phyloP scores from a whole-genome alignment of 2,888 invertebrate species.

The Fragum fragum region DNA sequence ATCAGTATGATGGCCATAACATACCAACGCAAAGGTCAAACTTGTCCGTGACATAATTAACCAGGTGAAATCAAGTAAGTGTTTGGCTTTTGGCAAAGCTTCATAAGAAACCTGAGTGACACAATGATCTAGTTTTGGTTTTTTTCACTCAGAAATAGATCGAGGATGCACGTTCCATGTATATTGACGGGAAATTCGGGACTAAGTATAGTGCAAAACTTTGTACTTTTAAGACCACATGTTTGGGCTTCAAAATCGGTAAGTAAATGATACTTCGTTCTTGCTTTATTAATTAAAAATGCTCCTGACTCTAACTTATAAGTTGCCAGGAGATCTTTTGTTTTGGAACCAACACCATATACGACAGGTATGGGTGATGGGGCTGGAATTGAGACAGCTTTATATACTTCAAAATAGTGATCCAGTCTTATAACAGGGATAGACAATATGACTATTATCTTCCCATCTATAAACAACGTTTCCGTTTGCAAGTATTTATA shows the following conservation, averaged over 20 bases:
- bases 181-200: not conserved
- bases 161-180: slow-evolving; percentile 12
- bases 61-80: slow-evolving; percentile 5
- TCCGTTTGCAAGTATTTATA: not conserved
- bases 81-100: not conserved
- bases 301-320: not conserved
- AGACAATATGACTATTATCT: not conserved
- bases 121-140: too few species aligned
- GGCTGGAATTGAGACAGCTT: not conserved
- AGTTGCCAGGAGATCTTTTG: not conserved
- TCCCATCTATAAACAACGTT: not conserved
- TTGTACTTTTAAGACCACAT: not conserved
- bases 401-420: not conserved
- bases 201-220: not conserved
- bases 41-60: not conserved
- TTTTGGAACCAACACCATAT: not conserved
- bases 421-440: not conserved
- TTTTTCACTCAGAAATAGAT: not conserved
- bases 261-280: not conserved
- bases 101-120: too few species aligned
- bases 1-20: not conserved
- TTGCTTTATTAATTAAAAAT: not conserved
- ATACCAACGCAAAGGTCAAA: slow-evolving; percentile 3
- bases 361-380: not conserved
- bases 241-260: not conserved